Evolutionary conservation across 2,113 vertebrate species (phyloP).

Genomic region (Mirounga angustirostris): DNA sequence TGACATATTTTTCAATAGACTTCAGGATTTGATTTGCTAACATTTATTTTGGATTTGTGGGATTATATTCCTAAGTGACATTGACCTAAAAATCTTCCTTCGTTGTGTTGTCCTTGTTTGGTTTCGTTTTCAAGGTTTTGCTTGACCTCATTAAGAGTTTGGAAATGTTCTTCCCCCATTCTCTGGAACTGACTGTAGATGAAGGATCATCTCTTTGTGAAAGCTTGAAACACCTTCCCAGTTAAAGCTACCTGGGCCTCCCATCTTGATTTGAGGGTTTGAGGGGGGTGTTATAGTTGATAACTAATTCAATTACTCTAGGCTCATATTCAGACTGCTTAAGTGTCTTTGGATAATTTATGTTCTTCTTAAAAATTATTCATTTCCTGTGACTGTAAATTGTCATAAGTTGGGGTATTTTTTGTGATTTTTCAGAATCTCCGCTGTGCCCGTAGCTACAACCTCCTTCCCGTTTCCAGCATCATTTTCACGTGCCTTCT

Average conservation of each 20-base stretch:
- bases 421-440: neutral
- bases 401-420: neutral
- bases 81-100: neutral
- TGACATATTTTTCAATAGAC: neutral
- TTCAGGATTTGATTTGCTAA: neutral
- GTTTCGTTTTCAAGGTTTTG: neutral
- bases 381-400: neutral
- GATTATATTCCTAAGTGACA: neutral
- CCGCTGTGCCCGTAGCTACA: neutral
- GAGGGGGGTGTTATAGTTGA: neutral
- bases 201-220: neutral
- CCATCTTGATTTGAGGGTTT: neutral
- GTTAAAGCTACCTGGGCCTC: neutral
- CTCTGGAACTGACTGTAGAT: neutral
- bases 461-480: neutral
- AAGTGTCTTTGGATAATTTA: neutral
- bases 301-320: neutral
- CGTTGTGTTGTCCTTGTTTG: neutral
- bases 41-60: slow-evolving; percentile 7
- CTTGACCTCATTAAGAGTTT: neutral
- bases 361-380: neutral
- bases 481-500: neutral
- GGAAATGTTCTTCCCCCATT: neutral
- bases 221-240: neutral
- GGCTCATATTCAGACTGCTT: neutral